Percentiles rank a stretch among this genome's conserved stretches.
Evolutionary conservation across 2,888 invertebrate species (phyloP).

Genomic region (Corythucha ciliata): DNA sequence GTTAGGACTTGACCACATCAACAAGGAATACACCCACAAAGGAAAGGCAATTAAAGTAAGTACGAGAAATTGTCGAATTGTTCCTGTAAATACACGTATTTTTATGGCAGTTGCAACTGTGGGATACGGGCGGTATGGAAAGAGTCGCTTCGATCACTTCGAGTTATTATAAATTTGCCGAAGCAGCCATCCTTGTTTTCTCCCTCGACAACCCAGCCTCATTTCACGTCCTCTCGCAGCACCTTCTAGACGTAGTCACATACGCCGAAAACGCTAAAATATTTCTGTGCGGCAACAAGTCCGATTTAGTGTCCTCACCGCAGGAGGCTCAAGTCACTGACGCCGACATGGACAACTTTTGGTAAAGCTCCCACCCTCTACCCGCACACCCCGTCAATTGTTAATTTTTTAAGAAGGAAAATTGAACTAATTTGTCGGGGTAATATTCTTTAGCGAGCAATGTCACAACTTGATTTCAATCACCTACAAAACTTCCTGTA

Average conservation of each 20-base stretch:
- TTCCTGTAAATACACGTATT: conserved; percentile 18
- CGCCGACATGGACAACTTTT: conserved; percentile 79
- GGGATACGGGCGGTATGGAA: conserved; percentile 97
- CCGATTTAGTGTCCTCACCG: conserved; percentile 68
- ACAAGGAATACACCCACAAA: conserved; percentile 64
- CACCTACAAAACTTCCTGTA: conserved; percentile 83
- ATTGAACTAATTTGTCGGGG: background rate
- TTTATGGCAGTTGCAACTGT: conserved; percentile 68
- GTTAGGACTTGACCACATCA: conserved; percentile 82
- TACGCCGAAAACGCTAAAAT: conserved; percentile 93
- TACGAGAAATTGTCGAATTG: conserved; percentile 28
- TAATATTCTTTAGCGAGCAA: conserved; percentile 57
- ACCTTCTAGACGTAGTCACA: conserved; percentile 84
- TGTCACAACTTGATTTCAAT: conserved; percentile 83
- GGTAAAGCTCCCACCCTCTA: conserved; percentile 44
- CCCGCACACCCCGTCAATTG: too few relatives aligned
- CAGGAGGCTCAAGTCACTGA: conserved; percentile 68
- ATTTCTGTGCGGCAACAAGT: conserved; percentile 87
- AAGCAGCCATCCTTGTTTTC: conserved; percentile 87
- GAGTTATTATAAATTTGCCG: conserved; percentile 91
- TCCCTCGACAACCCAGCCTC: conserved; percentile 83
- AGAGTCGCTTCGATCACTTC: conserved; percentile 89
- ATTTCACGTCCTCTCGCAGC: conserved; percentile 84
- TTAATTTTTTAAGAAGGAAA: too few relatives aligned
- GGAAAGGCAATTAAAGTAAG: conserved; percentile 70